Evolutionary conservation across 1,140 invertebrate species (phyloP), one percentile per base, ranked within the genome.

Genomic region (Andricus grossulariae): DNA sequence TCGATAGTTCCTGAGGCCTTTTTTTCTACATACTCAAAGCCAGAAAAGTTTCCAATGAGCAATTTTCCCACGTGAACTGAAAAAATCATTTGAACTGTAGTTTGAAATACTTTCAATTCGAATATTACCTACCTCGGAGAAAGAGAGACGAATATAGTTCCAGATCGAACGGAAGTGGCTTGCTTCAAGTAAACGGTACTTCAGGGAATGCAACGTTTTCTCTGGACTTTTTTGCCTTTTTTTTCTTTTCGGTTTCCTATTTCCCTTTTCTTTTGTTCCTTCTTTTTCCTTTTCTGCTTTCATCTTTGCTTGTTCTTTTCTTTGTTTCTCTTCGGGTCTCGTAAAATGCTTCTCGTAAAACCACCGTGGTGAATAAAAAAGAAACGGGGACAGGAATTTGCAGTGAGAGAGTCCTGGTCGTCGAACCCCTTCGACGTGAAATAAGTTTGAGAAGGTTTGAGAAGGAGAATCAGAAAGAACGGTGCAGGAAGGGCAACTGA

Each of bases 121-220:
- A 45, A 45, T 45, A 45, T 45, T 8, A 11, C 39, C 39, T 11
- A 45, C 10, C 2, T 45, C 1, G 60, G 39, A 66, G 15, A 66
- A 13, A 32, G 60, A 66, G 16, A 66, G 60, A 66, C 57, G 8
- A 55, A 60, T 60, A 19, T 60, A 45, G 19, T 21, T 21, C 6
- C 25, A 32, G 39, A 66, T 66, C 32, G 21, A 66, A 39, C 60
- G 60, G 25, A 66, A 66, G 39, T 16, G 13, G 60, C 39, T 25
- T 66, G 25, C 60, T 66, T 66, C 25, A 7, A 16, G 60, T 32
- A 66, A 66, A 66, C 25, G 39, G 25, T 66, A 39, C 60, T n/a
- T 66, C 11, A 39, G 60, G 60, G 60, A 66, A 16, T 39, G 60
- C 25, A 66, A 66, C 60, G 39, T 45, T 60, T 60, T 60, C 21